A percentile compares a stretch with the other conserved stretches of the same genome.
Conservation (phyloP, 2,888 invertebrate genomes). For the Melanostoma mellinum region DNA sequence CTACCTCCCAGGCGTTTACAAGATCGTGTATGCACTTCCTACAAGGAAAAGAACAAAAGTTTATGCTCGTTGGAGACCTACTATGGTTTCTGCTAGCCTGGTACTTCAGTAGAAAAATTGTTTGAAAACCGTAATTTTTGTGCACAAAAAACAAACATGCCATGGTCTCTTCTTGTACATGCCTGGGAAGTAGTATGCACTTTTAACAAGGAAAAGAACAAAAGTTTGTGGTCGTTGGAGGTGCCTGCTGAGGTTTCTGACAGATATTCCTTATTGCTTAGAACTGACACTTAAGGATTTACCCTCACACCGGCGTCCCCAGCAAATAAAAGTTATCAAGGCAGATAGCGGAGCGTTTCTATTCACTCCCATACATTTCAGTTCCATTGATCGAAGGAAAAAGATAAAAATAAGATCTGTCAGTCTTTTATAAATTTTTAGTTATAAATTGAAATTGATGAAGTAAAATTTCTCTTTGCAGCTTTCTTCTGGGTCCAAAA, state of each 20-base stretch:
- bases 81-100: too few species aligned
- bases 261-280: slow-evolving; percentile 91
- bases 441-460: neutral
- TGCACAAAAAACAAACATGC: too few species aligned
- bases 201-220: too few species aligned
- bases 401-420: slow-evolving; percentile 90
- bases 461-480: slow-evolving; percentile 80
- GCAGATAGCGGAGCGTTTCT: slow-evolving; percentile 92
- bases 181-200: too few species aligned
- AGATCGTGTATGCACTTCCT: too few species aligned
- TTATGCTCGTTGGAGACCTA: too few species aligned
- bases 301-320: slow-evolving; percentile 88
- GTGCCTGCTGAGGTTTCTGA: slow-evolving; percentile 96
- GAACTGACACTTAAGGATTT: slow-evolving; percentile 86
- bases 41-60: too few species aligned
- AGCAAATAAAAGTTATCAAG: slow-evolving; percentile 85
- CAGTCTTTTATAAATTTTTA: slow-evolving; percentile 72
- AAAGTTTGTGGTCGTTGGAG: too few species aligned
- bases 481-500: slow-evolving; percentile 98
- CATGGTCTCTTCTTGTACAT: too few species aligned
- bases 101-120: too few species aligned
- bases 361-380: slow-evolving; percentile 95
- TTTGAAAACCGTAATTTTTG: too few species aligned
- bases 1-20: too few species aligned
- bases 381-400: slow-evolving; percentile 88